Conservation (phyloP, 2,113 vertebrate genomes). For the Daphoenositta chrysoptera region DNA sequence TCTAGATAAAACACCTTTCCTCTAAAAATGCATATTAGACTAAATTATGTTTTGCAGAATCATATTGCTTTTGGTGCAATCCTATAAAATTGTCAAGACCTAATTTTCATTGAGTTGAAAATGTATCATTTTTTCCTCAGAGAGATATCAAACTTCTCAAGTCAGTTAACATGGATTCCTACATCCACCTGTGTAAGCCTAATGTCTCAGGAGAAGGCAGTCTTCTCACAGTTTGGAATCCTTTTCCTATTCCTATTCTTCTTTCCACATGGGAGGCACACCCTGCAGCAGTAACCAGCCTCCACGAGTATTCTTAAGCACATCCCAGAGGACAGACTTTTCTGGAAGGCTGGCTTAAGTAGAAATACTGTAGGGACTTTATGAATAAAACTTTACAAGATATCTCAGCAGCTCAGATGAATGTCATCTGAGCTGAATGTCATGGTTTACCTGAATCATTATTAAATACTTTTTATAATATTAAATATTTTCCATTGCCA, state of each 20-base stretch:
- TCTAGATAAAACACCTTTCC: background rate
- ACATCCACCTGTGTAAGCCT: background rate
- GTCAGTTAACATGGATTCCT: background rate
- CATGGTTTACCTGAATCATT: background rate
- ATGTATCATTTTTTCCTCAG: background rate
- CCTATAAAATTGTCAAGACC: background rate
- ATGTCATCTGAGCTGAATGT: no score
- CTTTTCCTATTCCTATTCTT: background rate
- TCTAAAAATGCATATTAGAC: background rate
- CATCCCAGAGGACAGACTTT: background rate
- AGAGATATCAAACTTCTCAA: background rate
- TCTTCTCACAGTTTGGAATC: background rate
- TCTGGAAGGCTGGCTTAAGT: background rate
- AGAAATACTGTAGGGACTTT: background rate
- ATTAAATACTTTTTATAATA: background rate
- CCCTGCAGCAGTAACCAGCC: background rate
- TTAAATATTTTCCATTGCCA: background rate
- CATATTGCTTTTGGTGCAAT: background rate
- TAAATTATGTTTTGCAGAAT: background rate
- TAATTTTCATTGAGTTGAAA: background rate
- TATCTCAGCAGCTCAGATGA: background rate
- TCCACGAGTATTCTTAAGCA: background rate
- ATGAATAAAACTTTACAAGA: background rate
- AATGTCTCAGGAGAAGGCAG: background rate
- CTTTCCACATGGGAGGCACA: background rate